phyloP scores from a whole-genome alignment of 2,888 invertebrate species.

The Lysandra coridon region DNA sequence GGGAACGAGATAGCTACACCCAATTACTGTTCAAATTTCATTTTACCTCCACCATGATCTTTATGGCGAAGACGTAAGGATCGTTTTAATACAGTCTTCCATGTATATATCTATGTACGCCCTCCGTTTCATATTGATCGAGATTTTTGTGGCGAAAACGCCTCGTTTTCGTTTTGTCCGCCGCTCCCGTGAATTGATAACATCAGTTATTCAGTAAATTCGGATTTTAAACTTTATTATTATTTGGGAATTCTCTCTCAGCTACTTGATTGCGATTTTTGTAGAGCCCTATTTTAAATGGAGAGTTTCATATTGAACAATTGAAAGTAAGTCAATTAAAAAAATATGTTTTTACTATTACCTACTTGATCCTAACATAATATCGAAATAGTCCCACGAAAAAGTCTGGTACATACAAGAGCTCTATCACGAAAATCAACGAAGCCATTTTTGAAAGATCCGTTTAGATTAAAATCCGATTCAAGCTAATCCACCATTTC shows the following conservation, averaged over 20 bases:
- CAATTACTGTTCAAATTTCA: constrained; percentile 47
- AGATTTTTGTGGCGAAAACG: constrained; percentile 62
- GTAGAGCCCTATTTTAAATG: too few relatives aligned
- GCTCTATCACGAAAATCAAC: too few relatives aligned
- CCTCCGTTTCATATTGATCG: constrained; percentile 69
- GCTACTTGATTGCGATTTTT: background rate
- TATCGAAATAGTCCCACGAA: too few relatives aligned
- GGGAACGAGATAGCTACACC: constrained; percentile 58
- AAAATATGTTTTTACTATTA: too few relatives aligned
- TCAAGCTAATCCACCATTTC: too few relatives aligned
- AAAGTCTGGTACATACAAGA: too few relatives aligned
- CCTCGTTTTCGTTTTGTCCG: constrained; percentile 63
- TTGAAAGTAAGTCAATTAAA: too few relatives aligned
- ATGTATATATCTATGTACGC: constrained; percentile 30
- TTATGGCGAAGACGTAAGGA: background rate
- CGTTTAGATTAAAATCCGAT: too few relatives aligned
- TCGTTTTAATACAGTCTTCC: background rate
- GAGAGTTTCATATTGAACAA: too few relatives aligned
- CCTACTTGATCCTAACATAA: too few relatives aligned
- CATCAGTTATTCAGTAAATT: constrained; percentile 9
- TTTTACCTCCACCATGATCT: background rate
- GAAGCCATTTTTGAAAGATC: too few relatives aligned
- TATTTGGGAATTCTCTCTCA: background rate
- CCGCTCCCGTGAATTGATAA: constrained; percentile 47
- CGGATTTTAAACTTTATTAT: background rate